These are phyloP conservation scores for Sebastolobus altivelis DNA, from an alignment of 2,797 vertebrate species.

Conservation along the genomic window DNA sequence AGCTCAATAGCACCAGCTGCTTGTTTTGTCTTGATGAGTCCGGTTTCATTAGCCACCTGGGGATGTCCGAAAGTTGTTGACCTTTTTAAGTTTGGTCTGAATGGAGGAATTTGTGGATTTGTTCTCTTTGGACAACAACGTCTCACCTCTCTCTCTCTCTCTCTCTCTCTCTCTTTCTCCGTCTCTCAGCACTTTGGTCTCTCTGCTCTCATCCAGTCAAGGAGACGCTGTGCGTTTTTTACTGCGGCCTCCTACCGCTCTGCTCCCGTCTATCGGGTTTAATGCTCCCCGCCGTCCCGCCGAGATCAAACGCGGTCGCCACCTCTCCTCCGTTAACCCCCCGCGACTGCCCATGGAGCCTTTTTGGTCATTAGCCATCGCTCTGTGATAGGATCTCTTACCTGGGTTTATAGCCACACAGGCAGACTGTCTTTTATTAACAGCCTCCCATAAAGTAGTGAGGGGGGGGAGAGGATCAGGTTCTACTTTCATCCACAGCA, in stretches of 20 bases:
- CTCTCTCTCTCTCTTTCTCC: background rate
- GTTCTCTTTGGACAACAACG: background rate
- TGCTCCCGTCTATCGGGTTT: constrained; percentile 63
- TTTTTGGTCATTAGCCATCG: constrained; percentile 51
- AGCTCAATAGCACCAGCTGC: background rate
- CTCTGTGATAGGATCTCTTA: constrained; percentile 18
- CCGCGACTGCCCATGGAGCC: constrained; percentile 45
- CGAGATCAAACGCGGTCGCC: constrained; percentile 71
- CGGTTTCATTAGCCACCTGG: constrained; percentile 51
- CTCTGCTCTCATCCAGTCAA: constrained; percentile 19
- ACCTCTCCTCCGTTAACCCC: constrained; percentile 49
- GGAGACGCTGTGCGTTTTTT: constrained; percentile 59
- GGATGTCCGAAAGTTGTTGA: constrained; percentile 32
- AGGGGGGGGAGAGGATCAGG: background rate
- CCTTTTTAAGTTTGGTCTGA: constrained; percentile 37
- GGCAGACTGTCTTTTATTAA: constrained; percentile 27
- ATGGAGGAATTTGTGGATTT: constrained; percentile 14
- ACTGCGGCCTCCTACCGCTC: constrained; percentile 49
- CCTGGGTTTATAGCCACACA: constrained; percentile 44
- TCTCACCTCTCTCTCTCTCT: background rate
- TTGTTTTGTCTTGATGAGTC: constrained; percentile 36
- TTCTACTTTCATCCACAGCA: constrained; percentile 11
- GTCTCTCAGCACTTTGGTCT: constrained; percentile 29
- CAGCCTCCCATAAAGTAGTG: constrained; percentile 16
- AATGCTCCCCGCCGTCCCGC: constrained; percentile 54